Base-by-base conservation (phyloP, 1,140 invertebrate genomes). In the Steinernema feltiae region DNA sequence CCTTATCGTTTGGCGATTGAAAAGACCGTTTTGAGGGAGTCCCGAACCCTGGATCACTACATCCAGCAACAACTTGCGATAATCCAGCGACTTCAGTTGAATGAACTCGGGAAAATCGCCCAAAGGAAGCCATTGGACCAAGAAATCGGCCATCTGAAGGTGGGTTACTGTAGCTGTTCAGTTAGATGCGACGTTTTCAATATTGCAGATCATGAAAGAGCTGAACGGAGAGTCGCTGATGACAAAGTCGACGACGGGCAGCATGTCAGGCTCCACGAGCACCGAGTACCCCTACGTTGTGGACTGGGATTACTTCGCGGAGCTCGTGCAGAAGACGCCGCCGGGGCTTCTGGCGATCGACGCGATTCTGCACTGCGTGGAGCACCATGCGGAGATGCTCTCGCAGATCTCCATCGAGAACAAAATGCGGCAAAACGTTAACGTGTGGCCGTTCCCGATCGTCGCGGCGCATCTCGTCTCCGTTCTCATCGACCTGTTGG, bases 1-100 rank as follows among this genome's bases (percentile, higher is more conserved):
- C 81, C 81, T 29, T 82, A 81, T 71, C 41, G 81, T 12, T 69
- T 76, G 69, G 81, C 81, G 2, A 81, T 82, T 41, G 79, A 77
- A 70, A 35, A 35, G 41, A 74, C 48, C 41, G 46, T 80, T 35
- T 24, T 76, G 0, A 74, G 79, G 0, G 79, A 69, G 24, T 69
- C 73, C n/a, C 24, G 71, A 24, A 76, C 30, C 48, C 70, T 75
- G 29, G 72, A 81, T 27, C 72, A 71, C 18, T 30, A 35, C 30
- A 29, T 84, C 27, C 31, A 76, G 17, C 71, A 80, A 35, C 81
- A 82, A 71, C 46, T 82, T 17, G 63, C 48, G 3, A 73, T 75
- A 29, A 46, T 82, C 30, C 82, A 82, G 73, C 27, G 79, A 24
- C 82, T 82, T 74, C 48, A 77, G 2, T 73, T 81, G 21, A 77